Evolutionary conservation across 2,888 invertebrate species (phyloP).

Genomic region (Steinernema scapterisci): DNA sequence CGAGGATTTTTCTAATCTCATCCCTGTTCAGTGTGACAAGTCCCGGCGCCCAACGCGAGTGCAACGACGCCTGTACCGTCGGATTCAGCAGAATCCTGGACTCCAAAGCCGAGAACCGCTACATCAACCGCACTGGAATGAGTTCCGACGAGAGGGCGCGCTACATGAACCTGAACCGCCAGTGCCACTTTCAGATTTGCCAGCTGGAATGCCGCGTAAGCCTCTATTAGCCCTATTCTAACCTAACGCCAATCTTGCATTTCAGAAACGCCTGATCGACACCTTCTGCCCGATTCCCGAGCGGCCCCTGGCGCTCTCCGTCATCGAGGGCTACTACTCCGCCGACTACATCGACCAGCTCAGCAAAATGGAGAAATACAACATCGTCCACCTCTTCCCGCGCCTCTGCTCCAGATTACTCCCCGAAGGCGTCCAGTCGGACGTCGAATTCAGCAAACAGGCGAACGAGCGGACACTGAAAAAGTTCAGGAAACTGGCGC

Average conservation of each 20-base stretch:
- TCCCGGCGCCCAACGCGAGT: constrained; percentile 8
- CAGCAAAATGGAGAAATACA: constrained; percentile 21
- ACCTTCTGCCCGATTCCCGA: background rate
- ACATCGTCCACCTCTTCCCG: constrained; percentile 24
- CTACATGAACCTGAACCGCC: constrained; percentile 11
- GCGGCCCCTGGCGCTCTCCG: background rate
- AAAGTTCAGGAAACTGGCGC: constrained; percentile 20
- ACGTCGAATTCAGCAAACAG: background rate
- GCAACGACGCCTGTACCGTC: constrained; percentile 17
- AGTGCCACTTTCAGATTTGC: constrained; percentile 26
- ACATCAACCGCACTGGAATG: constrained; percentile 12
- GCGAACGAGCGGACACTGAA: background rate
- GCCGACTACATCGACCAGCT: constrained; percentile 25
- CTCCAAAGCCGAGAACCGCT: background rate
- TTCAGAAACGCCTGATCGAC: constrained; percentile 19
- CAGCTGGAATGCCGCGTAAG: constrained; percentile 21
- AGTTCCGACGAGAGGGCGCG: constrained; percentile 5
- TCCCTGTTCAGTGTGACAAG: background rate
- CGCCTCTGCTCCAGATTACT: constrained; percentile 11
- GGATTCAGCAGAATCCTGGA: background rate
- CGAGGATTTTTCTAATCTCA: background rate
- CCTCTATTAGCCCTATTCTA: background rate
- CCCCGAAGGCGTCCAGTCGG: background rate
- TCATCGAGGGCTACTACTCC: constrained; percentile 23
- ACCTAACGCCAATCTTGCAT: background rate